phyloP scores from a whole-genome alignment of 2,888 invertebrate species.

The Cinara cedri region DNA sequence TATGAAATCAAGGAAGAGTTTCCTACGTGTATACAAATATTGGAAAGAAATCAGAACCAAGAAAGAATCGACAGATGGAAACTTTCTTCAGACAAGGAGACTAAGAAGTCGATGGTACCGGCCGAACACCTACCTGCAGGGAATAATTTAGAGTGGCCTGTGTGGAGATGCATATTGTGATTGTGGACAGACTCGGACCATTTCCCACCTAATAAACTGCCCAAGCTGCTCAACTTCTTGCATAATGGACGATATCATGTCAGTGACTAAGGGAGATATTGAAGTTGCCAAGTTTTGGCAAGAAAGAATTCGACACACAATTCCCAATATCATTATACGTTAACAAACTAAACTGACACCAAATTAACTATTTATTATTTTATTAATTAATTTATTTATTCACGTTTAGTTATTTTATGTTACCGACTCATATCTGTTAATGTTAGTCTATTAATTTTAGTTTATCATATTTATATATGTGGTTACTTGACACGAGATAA shows the following conservation, averaged over 20 bases:
- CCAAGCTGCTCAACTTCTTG: neutral
- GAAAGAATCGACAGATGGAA: neutral
- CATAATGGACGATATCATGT: slow-evolving; percentile 17
- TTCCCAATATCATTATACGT: neutral
- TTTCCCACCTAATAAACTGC: neutral
- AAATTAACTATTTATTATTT: slow-evolving; percentile 9
- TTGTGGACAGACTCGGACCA: neutral
- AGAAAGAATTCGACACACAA: neutral
- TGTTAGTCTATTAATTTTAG: too few species aligned
- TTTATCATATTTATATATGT: too few species aligned
- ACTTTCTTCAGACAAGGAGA: slow-evolving; percentile 57
- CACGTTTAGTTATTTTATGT: too few species aligned
- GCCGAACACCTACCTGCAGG: neutral
- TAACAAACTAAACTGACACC: neutral
- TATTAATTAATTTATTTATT: neutral
- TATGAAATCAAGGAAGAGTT: neutral
- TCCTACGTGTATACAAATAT: neutral
- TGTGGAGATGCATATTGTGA: neutral
- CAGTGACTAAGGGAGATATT: neutral
- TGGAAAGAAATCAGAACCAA: neutral
- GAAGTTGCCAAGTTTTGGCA: slow-evolving; percentile 6
- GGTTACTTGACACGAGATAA: too few species aligned
- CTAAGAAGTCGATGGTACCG: neutral
- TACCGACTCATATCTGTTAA: too few species aligned
- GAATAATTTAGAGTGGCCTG: too few species aligned